Evolutionary conservation across 2,888 invertebrate genomes (phyloP), one percentile per base, ranked within the genome.

Genomic region (Neoitamus cyanurus): DNA sequence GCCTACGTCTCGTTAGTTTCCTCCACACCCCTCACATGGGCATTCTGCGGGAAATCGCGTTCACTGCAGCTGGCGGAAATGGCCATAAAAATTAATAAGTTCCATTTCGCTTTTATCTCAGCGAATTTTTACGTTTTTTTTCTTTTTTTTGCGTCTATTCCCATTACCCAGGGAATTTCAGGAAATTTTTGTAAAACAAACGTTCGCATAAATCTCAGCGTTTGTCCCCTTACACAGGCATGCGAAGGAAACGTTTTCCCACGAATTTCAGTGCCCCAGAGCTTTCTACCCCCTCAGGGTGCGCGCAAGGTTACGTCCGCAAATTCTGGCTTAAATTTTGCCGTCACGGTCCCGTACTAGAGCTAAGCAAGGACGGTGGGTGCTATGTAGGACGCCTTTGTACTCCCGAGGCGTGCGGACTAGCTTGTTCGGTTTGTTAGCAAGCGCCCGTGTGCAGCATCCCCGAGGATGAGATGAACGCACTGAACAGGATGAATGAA

Each of bases 201-300:
- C 58, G 58, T 58, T 58, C 58, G 58, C 58, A 58, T 58, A 58
- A 58, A 58, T 58, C 58, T 58, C 58, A 58, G 25, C 58, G 58
- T 58, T 58, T 58, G 58, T 58, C 58, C 58, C 15, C 58, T 58
- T 58, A 9, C 25, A 58, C 58, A 20, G 9, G 25, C n/a, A 58
- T n/a, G n/a, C n/a, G 20, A 58, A 25, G 58, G 58, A 58, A 25
- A 20, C 58, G 9, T 58, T 58, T 58, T 58, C 58, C 58, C 58
- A 58, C 58, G 58, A 25, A 58, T 58, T 58, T 58, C 58, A 58
- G 25, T 58, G 20, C 20, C 58, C 58, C 58, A 58, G 9, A 15
- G 25, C 58, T 20, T 58, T 58, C 20, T 9, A 58, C 58, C 25
- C 58, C 58, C 58, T 25, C 58, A 58, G 15, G 58, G 58, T 7